Percentiles rank a stretch among this genome's conserved stretches.
These are phyloP conservation scores for Eumaeus atala DNA, from an alignment of 1,140 invertebrate species.

Conservation along the genomic window DNA sequence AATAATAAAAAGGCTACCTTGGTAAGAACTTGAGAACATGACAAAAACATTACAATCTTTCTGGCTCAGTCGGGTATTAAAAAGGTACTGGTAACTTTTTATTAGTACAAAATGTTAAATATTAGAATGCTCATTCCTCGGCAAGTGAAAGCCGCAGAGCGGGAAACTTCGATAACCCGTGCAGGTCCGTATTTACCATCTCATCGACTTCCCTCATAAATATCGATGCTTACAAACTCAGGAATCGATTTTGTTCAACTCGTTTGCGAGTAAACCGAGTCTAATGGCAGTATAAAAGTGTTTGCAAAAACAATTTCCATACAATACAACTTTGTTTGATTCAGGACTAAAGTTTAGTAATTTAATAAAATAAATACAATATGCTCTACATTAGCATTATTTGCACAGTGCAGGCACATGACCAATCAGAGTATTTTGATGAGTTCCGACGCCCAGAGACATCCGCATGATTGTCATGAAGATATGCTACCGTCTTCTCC, in stretches of 20 bases:
- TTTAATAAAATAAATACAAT: slow-evolving; percentile 3
- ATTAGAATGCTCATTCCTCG: neutral
- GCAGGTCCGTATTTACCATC: neutral
- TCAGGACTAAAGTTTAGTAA: slow-evolving; percentile 1
- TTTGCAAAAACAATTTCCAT: slow-evolving; percentile 46
- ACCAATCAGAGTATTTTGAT: no score
- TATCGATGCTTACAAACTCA: neutral
- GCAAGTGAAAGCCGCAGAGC: slow-evolving; percentile 9
- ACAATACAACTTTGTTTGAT: slow-evolving; percentile 41
- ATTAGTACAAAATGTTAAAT: neutral
- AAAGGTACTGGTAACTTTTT: no score
- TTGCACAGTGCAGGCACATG: no score
- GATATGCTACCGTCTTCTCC: no score
- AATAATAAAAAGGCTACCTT: no score
- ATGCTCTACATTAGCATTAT: neutral
- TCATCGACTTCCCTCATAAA: slow-evolving; percentile 10
- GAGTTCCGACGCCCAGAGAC: no score
- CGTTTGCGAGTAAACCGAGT: slow-evolving; percentile 28
- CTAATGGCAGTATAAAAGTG: slow-evolving; percentile 31
- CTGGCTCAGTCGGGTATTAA: no score
- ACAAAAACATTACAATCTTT: no score
- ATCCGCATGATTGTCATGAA: no score
- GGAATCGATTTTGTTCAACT: slow-evolving; percentile 32
- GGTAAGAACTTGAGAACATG: no score
- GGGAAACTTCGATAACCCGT: slow-evolving; percentile 1